Base-by-base conservation (phyloP, 2,797 vertebrate genomes). In the Avahi laniger region DNA sequence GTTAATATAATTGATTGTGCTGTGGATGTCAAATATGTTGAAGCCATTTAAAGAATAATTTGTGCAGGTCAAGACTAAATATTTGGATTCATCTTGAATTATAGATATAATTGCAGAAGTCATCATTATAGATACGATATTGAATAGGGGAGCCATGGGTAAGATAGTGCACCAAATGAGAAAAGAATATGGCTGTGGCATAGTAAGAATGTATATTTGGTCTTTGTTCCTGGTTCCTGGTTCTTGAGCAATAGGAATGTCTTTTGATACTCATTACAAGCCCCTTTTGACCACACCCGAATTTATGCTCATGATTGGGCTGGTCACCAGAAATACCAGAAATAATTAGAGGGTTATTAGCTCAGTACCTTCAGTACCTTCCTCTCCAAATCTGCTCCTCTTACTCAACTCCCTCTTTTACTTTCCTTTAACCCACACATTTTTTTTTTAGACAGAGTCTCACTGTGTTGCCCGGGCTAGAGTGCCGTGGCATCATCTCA, bases 1-100 rank as follows among this genome's bases (percentile, higher is more conserved):
- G 35, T 33, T 81, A 26, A 90, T 61, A 17, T 96, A 18, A 95
- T 95, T 95, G 94, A 78, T 54, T 87, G n/a, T 48, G 41, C 80
- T 92, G 30, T 96, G 35, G 57, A 48, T 75, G 63, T 92, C 38
- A 96, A 89, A 43, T 95, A 95, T 96, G 28, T n/a, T 96, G 75
- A 82, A 30, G 87, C 93, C 30, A 38, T 59, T 89, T 91, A 83
- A 41, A 76, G n/a, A 95, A 28, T 54, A 96, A 38, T 89, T 63
- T 54, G 4, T 57, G 4, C 17, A 30, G n/a, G 9, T 89, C 76
- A 79, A 70, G 50, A 81, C 48, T 94, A 72, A 94, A 82, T 97
- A 18, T 13, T 84, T 87, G 65, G 48, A 54, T 91, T 91, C 18
- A 50, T 78, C 30, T 8, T 67, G 61, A 75, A 38, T 24, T 93